Conservation (phyloP, 2,888 invertebrate genomes). For the Coecobrya sp. region DNA sequence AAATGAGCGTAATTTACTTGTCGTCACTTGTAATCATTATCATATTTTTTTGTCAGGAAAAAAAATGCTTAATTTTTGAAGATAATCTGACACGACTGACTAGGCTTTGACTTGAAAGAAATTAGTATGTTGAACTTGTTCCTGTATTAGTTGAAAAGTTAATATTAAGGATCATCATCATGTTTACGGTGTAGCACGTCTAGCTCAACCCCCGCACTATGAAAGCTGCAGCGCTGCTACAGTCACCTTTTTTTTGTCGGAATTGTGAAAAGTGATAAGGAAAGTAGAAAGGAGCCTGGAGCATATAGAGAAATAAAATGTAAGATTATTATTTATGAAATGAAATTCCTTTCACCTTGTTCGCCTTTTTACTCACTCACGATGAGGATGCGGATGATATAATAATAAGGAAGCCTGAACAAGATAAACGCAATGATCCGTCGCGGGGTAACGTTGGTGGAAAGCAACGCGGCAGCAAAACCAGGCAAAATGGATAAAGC, state of each 20-base stretch:
- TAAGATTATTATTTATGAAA: slow-evolving; percentile 7
- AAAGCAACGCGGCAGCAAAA: not conserved
- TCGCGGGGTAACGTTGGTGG: not conserved
- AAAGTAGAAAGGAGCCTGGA: not conserved
- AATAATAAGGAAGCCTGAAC: not conserved
- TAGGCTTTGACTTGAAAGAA: not conserved
- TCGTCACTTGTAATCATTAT: not conserved
- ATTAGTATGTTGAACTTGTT: not conserved
- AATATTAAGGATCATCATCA: too few species aligned
- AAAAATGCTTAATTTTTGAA: not conserved
- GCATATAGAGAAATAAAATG: not conserved
- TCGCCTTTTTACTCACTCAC: not conserved
- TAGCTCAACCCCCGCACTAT: too few species aligned
- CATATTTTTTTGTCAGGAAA: not conserved
- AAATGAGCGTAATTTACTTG: not conserved
- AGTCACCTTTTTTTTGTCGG: not conserved
- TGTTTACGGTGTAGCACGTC: not conserved
- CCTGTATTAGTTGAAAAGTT: not conserved
- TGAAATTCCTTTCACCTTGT: slow-evolving; percentile 1
- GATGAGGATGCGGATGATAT: not conserved
- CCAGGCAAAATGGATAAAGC: too few species aligned
- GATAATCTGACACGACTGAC: not conserved
- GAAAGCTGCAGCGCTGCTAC: too few species aligned
- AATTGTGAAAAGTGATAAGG: not conserved
- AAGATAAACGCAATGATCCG: not conserved